phyloP scores from a whole-genome alignment of 2,888 invertebrate species.

The Epinotia demarniana region DNA sequence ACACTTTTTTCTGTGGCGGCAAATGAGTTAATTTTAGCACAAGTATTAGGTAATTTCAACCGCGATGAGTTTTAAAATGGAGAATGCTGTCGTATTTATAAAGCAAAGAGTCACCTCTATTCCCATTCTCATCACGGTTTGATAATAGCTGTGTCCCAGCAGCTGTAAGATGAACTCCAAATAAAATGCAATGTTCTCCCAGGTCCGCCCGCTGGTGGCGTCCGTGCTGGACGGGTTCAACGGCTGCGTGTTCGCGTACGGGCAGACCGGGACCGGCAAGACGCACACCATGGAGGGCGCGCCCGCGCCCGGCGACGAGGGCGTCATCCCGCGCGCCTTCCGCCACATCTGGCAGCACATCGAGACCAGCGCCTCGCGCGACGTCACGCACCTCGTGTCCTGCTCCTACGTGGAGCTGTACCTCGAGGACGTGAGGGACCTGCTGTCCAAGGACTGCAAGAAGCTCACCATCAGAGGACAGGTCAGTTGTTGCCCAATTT shows the following conservation, averaged over 20 bases:
- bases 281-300: conserved; percentile 91
- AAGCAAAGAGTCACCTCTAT: too few relatives aligned
- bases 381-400: conserved; percentile 97
- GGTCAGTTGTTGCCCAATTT: conserved; percentile 57
- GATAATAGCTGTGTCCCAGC: too few relatives aligned
- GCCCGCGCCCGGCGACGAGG: conserved; percentile 86
- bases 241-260: conserved; percentile 99
- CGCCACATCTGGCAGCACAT: conserved; percentile 99
- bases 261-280: conserved; percentile 98
- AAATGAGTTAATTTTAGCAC: too few relatives aligned
- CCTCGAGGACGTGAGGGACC: conserved; percentile 93
- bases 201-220: conserved; percentile 95
- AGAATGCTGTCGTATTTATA: too few relatives aligned
- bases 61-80: too few relatives aligned
- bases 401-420: conserved; percentile 99
- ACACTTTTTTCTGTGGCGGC: too few relatives aligned
- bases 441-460: conserved; percentile 90
- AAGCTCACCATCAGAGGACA: conserved; percentile 86
- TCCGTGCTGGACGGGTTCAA: conserved; percentile 99
- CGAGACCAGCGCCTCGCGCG: conserved; percentile 90
- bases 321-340: conserved; percentile 98
- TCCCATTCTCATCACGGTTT: too few relatives aligned
- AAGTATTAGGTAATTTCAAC: too few relatives aligned
- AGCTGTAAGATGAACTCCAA: neutral
- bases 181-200: conserved; percentile 13